phyloP scores from a whole-genome alignment of 2,797 vertebrate species.

The Austrolebias charrua region DNA sequence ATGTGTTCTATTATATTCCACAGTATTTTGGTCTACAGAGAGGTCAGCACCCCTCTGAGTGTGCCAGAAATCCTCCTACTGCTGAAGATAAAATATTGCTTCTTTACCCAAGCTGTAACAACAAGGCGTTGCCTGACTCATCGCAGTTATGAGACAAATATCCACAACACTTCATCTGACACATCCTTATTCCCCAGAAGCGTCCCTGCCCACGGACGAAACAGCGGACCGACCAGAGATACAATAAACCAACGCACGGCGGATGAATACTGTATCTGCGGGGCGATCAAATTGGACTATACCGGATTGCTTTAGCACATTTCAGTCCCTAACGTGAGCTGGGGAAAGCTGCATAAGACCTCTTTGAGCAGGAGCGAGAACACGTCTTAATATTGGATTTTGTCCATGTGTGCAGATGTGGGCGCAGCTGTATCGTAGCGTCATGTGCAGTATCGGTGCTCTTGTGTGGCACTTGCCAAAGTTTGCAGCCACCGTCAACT shows the following conservation, averaged over 20 bases:
- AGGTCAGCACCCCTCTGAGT: slow-evolving; percentile 40
- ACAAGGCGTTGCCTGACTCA: slow-evolving; percentile 63
- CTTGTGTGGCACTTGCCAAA: slow-evolving; percentile 33
- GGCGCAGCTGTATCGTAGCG: slow-evolving; percentile 25
- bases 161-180: slow-evolving; percentile 55
- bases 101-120: slow-evolving; percentile 48
- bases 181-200: slow-evolving; percentile 53
- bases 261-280: slow-evolving; percentile 3
- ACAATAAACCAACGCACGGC: slow-evolving; percentile 25
- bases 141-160: slow-evolving; percentile 59
- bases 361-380: slow-evolving; percentile 7
- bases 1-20: slow-evolving; percentile 21
- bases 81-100: slow-evolving; percentile 36
- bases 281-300: slow-evolving; percentile 29
- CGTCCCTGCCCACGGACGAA: slow-evolving; percentile 43
- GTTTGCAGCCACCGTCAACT: slow-evolving; percentile 31
- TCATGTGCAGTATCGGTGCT: slow-evolving; percentile 14
- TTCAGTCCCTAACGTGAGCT: slow-evolving; percentile 34
- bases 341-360: slow-evolving; percentile 37
- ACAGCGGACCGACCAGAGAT: slow-evolving; percentile 36
- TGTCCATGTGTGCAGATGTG: background rate
- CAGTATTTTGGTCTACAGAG: slow-evolving; percentile 38
- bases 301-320: slow-evolving; percentile 33
- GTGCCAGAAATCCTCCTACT: slow-evolving; percentile 54
- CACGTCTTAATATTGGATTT: slow-evolving; percentile 9